These are phyloP conservation scores for Cuniculus paca DNA, from an alignment of 2,797 vertebrate genomes.

Conservation along the genomic window DNA sequence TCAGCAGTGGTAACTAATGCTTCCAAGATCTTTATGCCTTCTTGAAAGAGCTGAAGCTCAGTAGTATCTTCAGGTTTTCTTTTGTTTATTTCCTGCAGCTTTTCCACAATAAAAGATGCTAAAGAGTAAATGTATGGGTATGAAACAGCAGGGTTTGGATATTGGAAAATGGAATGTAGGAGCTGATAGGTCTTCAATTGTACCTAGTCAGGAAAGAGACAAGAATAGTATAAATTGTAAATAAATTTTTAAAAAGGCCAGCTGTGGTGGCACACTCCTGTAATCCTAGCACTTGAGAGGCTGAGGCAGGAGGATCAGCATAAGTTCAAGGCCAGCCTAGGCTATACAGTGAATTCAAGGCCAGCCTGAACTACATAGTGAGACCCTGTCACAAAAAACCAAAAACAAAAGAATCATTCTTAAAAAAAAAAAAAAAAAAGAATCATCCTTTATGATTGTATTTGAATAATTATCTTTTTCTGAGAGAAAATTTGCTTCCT, in stretches of 20 bases:
- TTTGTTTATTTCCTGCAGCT: conserved; percentile 92
- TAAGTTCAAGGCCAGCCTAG: not conserved
- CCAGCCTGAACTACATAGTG: not conserved
- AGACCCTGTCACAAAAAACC: not conserved
- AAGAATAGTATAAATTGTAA: conserved; percentile 72
- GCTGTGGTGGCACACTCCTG: not conserved
- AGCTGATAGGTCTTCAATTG: conserved; percentile 93
- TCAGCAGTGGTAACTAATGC: conserved; percentile 91
- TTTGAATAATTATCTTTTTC: not conserved
- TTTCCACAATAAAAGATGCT: conserved; percentile 90
- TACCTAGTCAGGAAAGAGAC: conserved; percentile 88
- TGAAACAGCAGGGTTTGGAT: conserved; percentile 88
- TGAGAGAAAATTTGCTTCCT: conserved; percentile 47
- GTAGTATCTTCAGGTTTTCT: conserved; percentile 91
- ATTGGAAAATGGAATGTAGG: conserved; percentile 94
- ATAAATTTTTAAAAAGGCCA: too few relatives aligned
- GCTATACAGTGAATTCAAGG: not conserved
- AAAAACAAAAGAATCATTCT: not conserved
- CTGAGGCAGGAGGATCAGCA: not conserved
- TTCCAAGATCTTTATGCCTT: conserved; percentile 92
- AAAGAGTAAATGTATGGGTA: conserved; percentile 93
- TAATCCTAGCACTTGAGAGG: not conserved
- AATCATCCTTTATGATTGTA: not conserved
- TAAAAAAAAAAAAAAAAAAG: not conserved
- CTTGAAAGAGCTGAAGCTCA: conserved; percentile 93